Percentiles rank a stretch among this genome's conserved stretches.
These are phyloP conservation scores for Trichopria drosophilae DNA, from an alignment of 2,888 invertebrate species.

Conservation along the genomic window DNA sequence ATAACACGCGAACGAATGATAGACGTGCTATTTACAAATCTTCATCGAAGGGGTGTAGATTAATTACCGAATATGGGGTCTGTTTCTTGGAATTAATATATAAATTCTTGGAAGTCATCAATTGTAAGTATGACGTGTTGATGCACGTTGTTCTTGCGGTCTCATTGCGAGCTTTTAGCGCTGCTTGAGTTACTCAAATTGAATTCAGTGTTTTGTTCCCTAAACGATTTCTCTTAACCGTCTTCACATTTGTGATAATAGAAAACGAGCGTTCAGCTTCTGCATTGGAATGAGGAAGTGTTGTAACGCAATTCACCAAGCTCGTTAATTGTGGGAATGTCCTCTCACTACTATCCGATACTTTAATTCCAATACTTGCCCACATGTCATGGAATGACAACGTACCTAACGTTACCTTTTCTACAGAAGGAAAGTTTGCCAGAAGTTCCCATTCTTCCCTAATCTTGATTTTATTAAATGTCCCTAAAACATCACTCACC, in stretches of 20 bases:
- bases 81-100: too few species aligned
- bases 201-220: neutral
- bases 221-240: neutral
- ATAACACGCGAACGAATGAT: too few species aligned
- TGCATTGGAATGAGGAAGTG: constrained; percentile 2
- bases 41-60: too few species aligned
- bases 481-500: too few species aligned
- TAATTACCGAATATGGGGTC: too few species aligned
- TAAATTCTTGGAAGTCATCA: too few species aligned
- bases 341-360: neutral
- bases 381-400: neutral
- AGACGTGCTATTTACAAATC: too few species aligned
- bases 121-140: too few species aligned
- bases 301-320: neutral
- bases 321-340: neutral
- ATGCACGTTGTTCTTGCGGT: neutral
- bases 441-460: too few species aligned
- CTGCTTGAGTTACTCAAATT: neutral
- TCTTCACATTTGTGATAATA: neutral
- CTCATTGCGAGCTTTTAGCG: neutral
- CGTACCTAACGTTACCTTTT: too few species aligned
- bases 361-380: neutral
- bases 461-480: too few species aligned
- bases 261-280: neutral
- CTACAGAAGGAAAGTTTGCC: too few species aligned